These are phyloP conservation scores for Dryas iulia DNA, from an alignment of 1,140 invertebrate genomes.

Conservation along the genomic window DNA sequence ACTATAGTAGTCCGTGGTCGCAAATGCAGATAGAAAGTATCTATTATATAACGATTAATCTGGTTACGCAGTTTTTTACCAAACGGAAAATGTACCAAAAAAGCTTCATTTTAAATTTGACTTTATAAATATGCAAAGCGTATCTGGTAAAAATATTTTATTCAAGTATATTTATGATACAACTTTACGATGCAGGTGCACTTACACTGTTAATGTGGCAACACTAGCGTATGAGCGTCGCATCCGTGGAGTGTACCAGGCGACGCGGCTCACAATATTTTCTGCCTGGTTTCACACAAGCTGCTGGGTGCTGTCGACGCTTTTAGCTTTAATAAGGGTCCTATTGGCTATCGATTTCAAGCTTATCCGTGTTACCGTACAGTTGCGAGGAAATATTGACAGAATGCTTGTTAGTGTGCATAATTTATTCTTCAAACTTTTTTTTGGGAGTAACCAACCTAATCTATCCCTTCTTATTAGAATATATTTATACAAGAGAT, in stretches of 20 bases:
- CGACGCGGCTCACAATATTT: conserved; percentile 53
- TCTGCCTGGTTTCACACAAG: conserved; percentile 70
- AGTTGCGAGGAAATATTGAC: conserved; percentile 57
- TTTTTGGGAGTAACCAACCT: too few relatives aligned
- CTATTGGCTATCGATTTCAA: conserved; percentile 70
- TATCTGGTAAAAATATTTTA: too few relatives aligned
- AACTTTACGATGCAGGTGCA: conserved; percentile 44
- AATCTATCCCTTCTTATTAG: too few relatives aligned
- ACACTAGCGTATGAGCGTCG: conserved; percentile 59
- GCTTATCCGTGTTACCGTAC: conserved; percentile 56
- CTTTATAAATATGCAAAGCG: too few relatives aligned
- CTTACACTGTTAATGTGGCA: conserved; percentile 63
- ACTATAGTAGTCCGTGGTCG: too few relatives aligned
- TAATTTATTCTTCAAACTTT: too few relatives aligned
- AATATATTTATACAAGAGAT: too few relatives aligned
- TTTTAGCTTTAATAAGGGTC: conserved; percentile 53
- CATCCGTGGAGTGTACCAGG: conserved; percentile 69
- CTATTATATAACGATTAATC: too few relatives aligned
- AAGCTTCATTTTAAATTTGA: too few relatives aligned
- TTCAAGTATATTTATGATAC: background rate
- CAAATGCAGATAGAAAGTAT: too few relatives aligned
- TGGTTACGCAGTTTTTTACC: too few relatives aligned
- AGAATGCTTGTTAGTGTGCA: conserved; percentile 61
- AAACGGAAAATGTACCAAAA: too few relatives aligned
- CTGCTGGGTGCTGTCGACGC: conserved; percentile 64